These are phyloP conservation scores for Oxyteleia sp. DNA, from an alignment of 2,888 invertebrate genomes.

Conservation along the genomic window DNA sequence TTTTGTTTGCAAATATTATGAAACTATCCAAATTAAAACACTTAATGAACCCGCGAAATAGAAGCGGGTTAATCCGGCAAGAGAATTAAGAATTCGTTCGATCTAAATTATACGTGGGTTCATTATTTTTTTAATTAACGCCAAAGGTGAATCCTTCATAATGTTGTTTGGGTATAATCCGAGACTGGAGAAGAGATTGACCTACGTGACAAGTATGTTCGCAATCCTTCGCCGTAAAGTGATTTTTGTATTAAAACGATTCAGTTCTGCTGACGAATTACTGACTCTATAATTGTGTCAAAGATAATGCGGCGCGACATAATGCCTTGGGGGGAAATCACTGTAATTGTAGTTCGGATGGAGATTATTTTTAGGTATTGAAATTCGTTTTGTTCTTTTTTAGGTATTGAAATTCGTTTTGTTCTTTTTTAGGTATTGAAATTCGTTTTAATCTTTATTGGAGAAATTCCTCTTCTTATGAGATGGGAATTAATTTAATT, in stretches of 20 bases:
- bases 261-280: constrained; percentile 30
- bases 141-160: background rate
- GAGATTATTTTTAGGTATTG: too few relatives aligned
- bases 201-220: background rate
- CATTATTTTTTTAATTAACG: background rate
- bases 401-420: too few relatives aligned
- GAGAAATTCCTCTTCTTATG: too few relatives aligned
- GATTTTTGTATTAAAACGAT: constrained; percentile 34
- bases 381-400: too few relatives aligned
- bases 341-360: too few relatives aligned
- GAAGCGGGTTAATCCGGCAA: background rate
- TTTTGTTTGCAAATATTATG: constrained; percentile 18
- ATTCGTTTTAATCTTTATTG: too few relatives aligned
- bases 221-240: constrained; percentile 2
- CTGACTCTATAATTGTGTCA: too few relatives aligned
- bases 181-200: too few relatives aligned
- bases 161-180: background rate
- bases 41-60: background rate
- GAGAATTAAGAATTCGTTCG: background rate
- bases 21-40: constrained; percentile 6
- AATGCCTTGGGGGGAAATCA: too few relatives aligned
- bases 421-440: too few relatives aligned
- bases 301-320: too few relatives aligned
- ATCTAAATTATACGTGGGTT: background rate
- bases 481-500: too few relatives aligned